A percentile compares a stretch with the other conserved stretches of the same genome.
Conservation (phyloP, 2,888 invertebrate genomes). For the Eurytoma californica region DNA sequence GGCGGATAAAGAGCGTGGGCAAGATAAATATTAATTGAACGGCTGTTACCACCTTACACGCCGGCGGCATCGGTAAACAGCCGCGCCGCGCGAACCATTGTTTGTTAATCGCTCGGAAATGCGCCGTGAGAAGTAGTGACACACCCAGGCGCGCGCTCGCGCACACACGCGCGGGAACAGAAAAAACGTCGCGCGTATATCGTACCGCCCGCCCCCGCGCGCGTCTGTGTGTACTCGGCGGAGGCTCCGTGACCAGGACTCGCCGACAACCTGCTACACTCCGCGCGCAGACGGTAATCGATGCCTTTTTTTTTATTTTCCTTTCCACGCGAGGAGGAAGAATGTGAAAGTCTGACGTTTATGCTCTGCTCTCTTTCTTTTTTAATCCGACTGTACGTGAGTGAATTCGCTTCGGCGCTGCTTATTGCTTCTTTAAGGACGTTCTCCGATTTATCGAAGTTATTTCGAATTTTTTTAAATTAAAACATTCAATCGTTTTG, state of each 20-base stretch:
- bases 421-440: too few relatives aligned
- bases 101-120: constrained; percentile 56
- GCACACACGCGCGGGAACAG: background rate
- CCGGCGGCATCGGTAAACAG: constrained; percentile 53
- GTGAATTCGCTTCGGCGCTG: too few relatives aligned
- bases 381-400: background rate
- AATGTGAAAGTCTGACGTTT: constrained; percentile 17
- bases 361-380: background rate
- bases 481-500: too few relatives aligned
- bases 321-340: background rate
- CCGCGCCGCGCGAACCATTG: constrained; percentile 37
- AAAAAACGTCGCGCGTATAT: too few relatives aligned
- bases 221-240: constrained; percentile 21
- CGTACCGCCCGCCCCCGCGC: too few relatives aligned
- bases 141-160: constrained; percentile 40
- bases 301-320: background rate
- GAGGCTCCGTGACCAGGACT: constrained; percentile 47
- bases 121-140: constrained; percentile 52
- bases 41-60: constrained; percentile 44
- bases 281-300: constrained; percentile 2
- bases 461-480: too few relatives aligned
- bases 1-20: constrained; percentile 33
- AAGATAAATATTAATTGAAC: constrained; percentile 55
- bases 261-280: constrained; percentile 33
- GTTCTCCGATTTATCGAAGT: too few relatives aligned